Conservation (phyloP, 2,888 invertebrate genomes). For the Uropetala carovei region DNA sequence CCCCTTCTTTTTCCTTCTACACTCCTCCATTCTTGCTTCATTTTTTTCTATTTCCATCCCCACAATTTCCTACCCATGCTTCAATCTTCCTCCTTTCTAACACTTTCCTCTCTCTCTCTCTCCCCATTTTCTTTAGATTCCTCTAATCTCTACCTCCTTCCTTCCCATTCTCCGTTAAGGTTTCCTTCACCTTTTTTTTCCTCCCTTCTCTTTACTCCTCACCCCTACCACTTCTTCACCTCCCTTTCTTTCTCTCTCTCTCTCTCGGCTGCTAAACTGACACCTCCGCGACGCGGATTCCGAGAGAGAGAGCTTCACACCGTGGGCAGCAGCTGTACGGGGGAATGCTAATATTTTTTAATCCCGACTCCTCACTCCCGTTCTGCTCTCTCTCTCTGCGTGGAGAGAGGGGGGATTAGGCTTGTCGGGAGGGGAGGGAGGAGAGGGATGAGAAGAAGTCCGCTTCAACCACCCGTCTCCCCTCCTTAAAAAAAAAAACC, state of each 20-base stretch:
- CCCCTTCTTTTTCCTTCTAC: too few relatives aligned
- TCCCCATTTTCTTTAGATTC: too few relatives aligned
- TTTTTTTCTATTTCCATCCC: too few relatives aligned
- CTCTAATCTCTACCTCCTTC: neutral
- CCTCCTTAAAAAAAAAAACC: neutral
- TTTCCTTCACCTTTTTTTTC: neutral
- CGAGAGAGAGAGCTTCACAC: neutral
- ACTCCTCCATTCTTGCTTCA: too few relatives aligned
- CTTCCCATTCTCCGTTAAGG: neutral
- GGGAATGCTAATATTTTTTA: constrained; percentile 61
- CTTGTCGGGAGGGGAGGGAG: constrained; percentile 22
- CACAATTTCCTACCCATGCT: too few relatives aligned
- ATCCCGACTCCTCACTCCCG: constrained; percentile 45
- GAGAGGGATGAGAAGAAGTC: neutral
- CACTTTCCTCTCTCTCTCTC: too few relatives aligned
- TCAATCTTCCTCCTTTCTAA: too few relatives aligned
- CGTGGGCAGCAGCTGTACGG: constrained; percentile 60
- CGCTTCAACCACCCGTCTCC: neutral
- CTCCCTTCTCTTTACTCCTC: neutral
- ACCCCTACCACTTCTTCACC: neutral
- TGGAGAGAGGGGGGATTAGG: constrained; percentile 32
- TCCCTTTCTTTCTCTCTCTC: neutral
- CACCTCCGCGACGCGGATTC: neutral
- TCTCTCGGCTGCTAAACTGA: neutral
- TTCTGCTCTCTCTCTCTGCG: neutral